A percentile compares a stretch with the other conserved stretches of the same genome.
These are phyloP conservation scores for Nemoura dubitans DNA, from an alignment of 2,888 invertebrate species.

Conservation along the genomic window DNA sequence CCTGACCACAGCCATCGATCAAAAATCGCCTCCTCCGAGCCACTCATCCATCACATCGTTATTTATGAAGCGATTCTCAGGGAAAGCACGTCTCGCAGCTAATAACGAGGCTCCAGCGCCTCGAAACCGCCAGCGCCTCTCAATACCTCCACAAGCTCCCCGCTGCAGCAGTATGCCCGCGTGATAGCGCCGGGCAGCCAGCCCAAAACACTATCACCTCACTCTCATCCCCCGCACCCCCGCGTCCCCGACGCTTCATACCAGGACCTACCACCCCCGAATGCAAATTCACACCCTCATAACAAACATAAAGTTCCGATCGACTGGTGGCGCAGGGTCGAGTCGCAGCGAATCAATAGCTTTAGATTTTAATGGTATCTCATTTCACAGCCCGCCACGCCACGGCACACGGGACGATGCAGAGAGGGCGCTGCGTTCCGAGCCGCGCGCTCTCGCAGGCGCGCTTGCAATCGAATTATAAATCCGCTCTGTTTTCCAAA, in stretches of 20 bases:
- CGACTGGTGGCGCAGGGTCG: background rate
- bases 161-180: background rate
- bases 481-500: too few relatives aligned
- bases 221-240: too few relatives aligned
- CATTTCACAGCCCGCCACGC: background rate
- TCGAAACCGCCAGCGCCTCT: background rate
- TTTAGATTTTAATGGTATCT: background rate
- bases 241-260: too few relatives aligned
- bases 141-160: background rate
- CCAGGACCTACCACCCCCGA: background rate
- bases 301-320: slow-evolving; percentile 7
- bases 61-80: background rate
- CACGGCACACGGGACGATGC: too few relatives aligned
- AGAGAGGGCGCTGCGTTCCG: too few relatives aligned
- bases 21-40: background rate
- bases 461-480: too few relatives aligned
- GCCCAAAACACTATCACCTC: too few relatives aligned
- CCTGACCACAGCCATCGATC: background rate
- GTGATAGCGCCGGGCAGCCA: too few relatives aligned
- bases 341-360: background rate
- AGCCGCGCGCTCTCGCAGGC: too few relatives aligned
- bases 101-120: background rate
- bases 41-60: background rate
- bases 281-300: background rate
- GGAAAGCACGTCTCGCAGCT: background rate